These are phyloP conservation scores for Ariopsis seemanni DNA, from an alignment of 2,113 vertebrate species.

Conservation along the genomic window DNA sequence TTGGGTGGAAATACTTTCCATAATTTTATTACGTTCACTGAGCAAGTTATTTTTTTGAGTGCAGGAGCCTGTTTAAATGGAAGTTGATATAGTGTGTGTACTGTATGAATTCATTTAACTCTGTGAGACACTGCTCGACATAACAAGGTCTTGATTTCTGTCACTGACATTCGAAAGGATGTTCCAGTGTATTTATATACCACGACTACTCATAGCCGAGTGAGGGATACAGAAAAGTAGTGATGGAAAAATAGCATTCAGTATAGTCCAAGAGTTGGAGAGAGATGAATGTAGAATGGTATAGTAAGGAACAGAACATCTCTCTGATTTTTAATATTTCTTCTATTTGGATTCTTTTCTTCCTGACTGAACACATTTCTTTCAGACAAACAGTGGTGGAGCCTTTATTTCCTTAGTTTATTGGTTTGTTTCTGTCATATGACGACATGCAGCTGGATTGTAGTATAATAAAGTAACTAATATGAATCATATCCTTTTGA, in stretches of 20 bases:
- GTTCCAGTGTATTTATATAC: constrained; percentile 53
- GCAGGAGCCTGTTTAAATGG: constrained; percentile 37
- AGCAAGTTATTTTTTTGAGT: too few relatives aligned
- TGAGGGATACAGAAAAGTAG: constrained; percentile 45
- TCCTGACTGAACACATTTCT: background rate
- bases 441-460: background rate
- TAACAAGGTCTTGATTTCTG: constrained; percentile 51
- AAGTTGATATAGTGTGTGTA: constrained; percentile 16
- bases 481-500: constrained; percentile 60
- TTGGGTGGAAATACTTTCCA: too few relatives aligned
- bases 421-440: constrained; percentile 5
- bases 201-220: background rate
- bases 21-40: too few relatives aligned
- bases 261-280: constrained; percentile 47
- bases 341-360: background rate
- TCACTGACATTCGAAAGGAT: background rate
- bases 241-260: constrained; percentile 41
- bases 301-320: constrained; percentile 57
- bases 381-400: background rate
- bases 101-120: constrained; percentile 12
- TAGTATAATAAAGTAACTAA: constrained; percentile 56
- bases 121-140: constrained; percentile 7
- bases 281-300: constrained; percentile 56
- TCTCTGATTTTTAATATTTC: background rate
- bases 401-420: background rate